phyloP scores from a whole-genome alignment of 2,888 invertebrate species.

The Eumerus sabulonum region DNA sequence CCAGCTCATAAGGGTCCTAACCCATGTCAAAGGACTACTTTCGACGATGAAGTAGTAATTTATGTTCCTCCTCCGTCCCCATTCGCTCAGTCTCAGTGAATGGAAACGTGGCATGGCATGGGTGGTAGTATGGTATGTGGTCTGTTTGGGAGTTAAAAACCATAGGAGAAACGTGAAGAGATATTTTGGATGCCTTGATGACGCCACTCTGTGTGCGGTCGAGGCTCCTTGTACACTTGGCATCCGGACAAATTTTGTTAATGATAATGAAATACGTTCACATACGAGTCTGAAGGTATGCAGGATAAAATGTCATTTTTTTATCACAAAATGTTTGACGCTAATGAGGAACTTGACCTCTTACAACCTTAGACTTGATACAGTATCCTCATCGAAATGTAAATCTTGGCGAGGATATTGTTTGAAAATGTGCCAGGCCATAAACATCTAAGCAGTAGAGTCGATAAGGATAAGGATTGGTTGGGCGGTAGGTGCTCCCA shows the following conservation, averaged over 20 bases:
- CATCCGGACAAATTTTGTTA: slow-evolving; percentile 48
- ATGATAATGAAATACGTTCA: slow-evolving; percentile 18
- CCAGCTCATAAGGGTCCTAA: slow-evolving; percentile 39
- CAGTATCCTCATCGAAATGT: no score
- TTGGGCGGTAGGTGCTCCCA: no score
- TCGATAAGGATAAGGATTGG: no score
- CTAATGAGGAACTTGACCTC: slow-evolving; percentile 22
- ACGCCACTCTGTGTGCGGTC: slow-evolving; percentile 60
- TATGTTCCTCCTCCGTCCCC: slow-evolving; percentile 39
- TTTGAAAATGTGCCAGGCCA: no score
- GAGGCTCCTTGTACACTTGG: slow-evolving; percentile 51
- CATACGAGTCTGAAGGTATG: no score
- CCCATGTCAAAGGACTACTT: slow-evolving; percentile 40
- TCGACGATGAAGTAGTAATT: slow-evolving; percentile 50
- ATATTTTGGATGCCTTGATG: slow-evolving; percentile 44
- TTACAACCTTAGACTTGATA: no score
- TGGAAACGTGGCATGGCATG: slow-evolving; percentile 51
- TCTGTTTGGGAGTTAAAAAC: slow-evolving; percentile 31
- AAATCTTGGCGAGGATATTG: no score
- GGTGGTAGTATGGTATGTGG: slow-evolving; percentile 56
- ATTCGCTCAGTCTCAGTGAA: slow-evolving; percentile 1
- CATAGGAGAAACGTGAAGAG: slow-evolving; percentile 17
- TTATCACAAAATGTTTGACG: not conserved
- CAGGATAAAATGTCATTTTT: no score
- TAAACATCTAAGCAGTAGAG: no score